These are phyloP conservation scores for Cossypha dichroa DNA, from an alignment of 2,797 vertebrate genomes.

Conservation along the genomic window DNA sequence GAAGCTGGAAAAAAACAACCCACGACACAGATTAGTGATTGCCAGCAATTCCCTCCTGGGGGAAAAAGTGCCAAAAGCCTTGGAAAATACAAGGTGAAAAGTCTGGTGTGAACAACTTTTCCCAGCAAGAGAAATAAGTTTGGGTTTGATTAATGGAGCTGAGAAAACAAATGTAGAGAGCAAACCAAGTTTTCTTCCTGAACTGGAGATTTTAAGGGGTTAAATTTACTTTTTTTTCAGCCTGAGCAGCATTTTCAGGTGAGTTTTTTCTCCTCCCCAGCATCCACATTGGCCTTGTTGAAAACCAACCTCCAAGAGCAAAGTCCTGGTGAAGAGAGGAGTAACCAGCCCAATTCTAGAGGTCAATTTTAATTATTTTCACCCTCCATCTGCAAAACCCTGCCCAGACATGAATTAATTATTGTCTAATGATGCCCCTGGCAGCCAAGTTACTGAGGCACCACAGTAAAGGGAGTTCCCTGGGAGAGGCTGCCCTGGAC, in stretches of 20 bases:
- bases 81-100: neutral
- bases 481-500: neutral
- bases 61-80: neutral
- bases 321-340: neutral
- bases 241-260: neutral
- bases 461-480: slow-evolving; percentile 14
- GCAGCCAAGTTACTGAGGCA: neutral
- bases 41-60: neutral
- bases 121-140: neutral
- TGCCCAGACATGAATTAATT: neutral
- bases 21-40: neutral
- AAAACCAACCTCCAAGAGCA: neutral
- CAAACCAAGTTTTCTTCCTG: neutral
- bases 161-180: neutral
- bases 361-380: neutral
- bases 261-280: neutral
- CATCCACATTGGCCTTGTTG: accelerated
- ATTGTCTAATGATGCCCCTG: neutral
- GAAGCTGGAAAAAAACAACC: neutral
- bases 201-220: neutral
- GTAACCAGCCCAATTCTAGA: neutral
- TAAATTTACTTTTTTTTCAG: neutral
- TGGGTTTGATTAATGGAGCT: neutral
- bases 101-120: neutral
- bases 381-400: neutral